Conservation (phyloP, 1,140 invertebrate genomes). For the Bombus breviceps region DNA sequence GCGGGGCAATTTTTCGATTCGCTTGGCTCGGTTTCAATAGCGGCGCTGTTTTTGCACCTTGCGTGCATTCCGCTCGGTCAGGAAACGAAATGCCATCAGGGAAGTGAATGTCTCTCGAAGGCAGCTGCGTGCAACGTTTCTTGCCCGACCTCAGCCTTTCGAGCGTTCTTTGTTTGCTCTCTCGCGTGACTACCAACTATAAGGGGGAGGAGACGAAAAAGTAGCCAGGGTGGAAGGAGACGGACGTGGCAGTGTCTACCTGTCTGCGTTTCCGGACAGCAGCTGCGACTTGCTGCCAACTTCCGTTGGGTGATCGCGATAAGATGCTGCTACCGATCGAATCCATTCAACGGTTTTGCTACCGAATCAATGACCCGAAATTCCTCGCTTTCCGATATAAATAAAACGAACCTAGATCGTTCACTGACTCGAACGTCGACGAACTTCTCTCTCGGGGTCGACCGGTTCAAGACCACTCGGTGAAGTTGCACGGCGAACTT, state of each 20-base stretch:
- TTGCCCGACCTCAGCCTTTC: conserved; percentile 44
- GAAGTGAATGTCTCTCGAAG: conserved; percentile 48
- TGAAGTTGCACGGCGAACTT: background rate
- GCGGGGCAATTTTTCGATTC: background rate
- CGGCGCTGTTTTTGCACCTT: background rate
- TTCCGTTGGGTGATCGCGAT: conserved; percentile 76
- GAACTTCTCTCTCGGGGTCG: conserved; percentile 14
- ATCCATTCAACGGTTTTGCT: conserved; percentile 43
- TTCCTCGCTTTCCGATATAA: conserved; percentile 52
- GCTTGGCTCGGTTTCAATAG: background rate
- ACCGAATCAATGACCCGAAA: conserved; percentile 60
- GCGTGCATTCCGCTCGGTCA: conserved; percentile 7
- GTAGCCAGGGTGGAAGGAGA: conserved; percentile 28
- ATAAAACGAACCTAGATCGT: conserved; percentile 40
- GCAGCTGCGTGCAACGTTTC: conserved; percentile 64
- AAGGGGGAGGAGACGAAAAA: conserved; percentile 30
- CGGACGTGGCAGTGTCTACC: conserved; percentile 55
- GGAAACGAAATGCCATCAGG: conserved; percentile 38
- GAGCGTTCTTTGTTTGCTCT: conserved; percentile 63
- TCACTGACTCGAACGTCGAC: conserved; percentile 37
- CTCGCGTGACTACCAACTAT: conserved; percentile 59
- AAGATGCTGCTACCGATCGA: conserved; percentile 67
- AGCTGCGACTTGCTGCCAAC: conserved; percentile 72
- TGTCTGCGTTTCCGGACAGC: conserved; percentile 74
- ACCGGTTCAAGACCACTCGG: conserved; percentile 9